Evolutionary conservation across 1,140 invertebrate species (phyloP), one percentile per base, ranked within the genome.

Genomic region (Lepidurus couesii): DNA sequence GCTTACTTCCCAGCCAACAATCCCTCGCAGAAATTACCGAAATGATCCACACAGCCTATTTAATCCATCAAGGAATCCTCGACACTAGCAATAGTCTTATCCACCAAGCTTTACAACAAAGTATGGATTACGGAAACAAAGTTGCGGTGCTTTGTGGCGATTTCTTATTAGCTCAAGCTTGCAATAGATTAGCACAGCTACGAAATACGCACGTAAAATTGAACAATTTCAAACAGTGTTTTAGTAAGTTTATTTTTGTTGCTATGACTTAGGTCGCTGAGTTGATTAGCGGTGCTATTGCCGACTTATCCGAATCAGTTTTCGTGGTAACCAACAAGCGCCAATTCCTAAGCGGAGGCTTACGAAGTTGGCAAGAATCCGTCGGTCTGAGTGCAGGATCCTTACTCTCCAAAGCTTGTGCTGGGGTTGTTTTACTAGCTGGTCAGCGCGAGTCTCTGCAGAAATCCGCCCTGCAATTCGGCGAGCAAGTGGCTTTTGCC

Each of bases 1-100:
- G 74, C 26, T 24, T 82, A 82, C 84, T 81, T 82, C 81, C 80
- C 82, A 92, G 92, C 82, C 96, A 98, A 86, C 88, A 93, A 79
- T 92, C 92, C 24, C 86, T 99, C 76, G 96, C 96, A 0, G 95
- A 98, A 87, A 93, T 98, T 7, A 95, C 95, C 0, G 97, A 99
- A 88, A 98, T 99, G 96, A 98, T 99, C 80, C 90, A 97, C 74
- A 98, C 95, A 11, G 95, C 95, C 78, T 94, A 97, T 86, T 86
- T 98, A 74, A 93, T 98, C 11, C 97, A 99, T 85, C 96, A 96
- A 86, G 93, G 93, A 81, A 89, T 97, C 44, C 89, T 96, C 82
- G 89, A 91, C 82, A 85, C 87, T 10, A 84, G 87, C 21, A 85
- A 75, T 86, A 86, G 83, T 83, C 87, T 80, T 87, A 89, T 80